Percentiles rank a stretch among this genome's conserved stretches.
phyloP scores from a whole-genome alignment of 64 coral and sea anemone genomes.

The Hydrozoanthus tunicans region DNA sequence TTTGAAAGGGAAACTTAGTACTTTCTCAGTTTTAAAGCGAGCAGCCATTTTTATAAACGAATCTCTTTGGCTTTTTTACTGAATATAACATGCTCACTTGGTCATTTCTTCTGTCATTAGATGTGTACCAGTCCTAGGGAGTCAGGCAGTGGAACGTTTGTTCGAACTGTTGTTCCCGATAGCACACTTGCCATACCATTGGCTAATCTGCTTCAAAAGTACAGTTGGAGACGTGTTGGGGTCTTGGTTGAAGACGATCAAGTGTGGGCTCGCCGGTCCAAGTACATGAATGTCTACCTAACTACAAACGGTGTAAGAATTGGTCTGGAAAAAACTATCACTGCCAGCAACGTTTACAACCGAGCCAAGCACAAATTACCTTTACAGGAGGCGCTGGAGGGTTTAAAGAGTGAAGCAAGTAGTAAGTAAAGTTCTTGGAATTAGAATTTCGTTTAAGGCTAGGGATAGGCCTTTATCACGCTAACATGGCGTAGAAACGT shows the following conservation, averaged over 20 bases:
- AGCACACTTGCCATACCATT: conserved; percentile 15
- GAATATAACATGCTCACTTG: neutral
- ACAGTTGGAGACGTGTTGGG: conserved; percentile 26
- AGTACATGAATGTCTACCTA: neutral
- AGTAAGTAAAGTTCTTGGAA: conserved; percentile 24
- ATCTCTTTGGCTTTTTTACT: too few species aligned
- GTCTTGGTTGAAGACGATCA: conserved; percentile 5
- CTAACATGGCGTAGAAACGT: too few species aligned
- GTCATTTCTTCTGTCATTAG: neutral
- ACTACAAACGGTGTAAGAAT: conserved; percentile 16
- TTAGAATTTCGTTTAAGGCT: neutral
- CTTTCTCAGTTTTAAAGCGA: too few species aligned
- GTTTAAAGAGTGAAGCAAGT: conserved; percentile 13
- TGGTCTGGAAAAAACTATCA: conserved; percentile 17
- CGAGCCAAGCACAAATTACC: conserved; percentile 23
- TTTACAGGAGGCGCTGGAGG: neutral
- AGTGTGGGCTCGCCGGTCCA: neutral
- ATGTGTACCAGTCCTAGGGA: conserved; percentile 32
- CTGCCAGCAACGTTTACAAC: conserved; percentile 20
- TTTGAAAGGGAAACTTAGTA: too few species aligned
- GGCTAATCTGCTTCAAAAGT: neutral
- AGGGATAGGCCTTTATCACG: too few species aligned
- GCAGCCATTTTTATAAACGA: too few species aligned
- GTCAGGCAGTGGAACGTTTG: neutral
- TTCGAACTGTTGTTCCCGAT: conserved; percentile 40